Percentiles rank a stretch among this genome's conserved stretches.
These are phyloP conservation scores for Candidula unifasciata DNA, from an alignment of 2,888 invertebrate species.

Conservation along the genomic window DNA sequence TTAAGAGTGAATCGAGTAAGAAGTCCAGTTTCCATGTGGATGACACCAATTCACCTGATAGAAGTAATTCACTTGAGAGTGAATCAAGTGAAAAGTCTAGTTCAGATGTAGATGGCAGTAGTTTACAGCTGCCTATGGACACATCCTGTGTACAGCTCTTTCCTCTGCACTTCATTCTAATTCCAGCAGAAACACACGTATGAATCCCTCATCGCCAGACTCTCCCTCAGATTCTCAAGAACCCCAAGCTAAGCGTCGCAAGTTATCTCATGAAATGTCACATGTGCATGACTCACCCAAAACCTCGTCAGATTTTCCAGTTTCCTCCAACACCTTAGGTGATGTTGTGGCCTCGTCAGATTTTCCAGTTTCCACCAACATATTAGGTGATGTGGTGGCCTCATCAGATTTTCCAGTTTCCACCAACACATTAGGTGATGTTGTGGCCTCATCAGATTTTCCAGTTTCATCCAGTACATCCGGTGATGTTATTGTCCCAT, in stretches of 20 bases:
- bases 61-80: not conserved
- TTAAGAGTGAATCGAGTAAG: not conserved
- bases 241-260: slow-evolving; percentile 26
- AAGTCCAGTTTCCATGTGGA: not conserved
- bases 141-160: not conserved
- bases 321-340: not conserved
- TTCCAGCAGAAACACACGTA: not conserved
- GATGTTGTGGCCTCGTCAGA: not conserved
- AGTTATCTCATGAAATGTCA: not conserved
- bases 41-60: too few species aligned
- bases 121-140: not conserved
- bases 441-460: not conserved
- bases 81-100: not conserved
- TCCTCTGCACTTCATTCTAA: not conserved
- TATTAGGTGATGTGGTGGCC: not conserved
- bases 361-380: not conserved
- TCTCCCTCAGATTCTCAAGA: slow-evolving; percentile 29
- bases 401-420: not conserved
- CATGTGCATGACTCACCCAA: too few species aligned
- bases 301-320: too few species aligned
- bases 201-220: not conserved
- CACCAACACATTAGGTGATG: not conserved
- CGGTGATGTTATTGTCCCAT: not conserved
- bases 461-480: not conserved
- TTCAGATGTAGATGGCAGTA: not conserved